Evolutionary conservation across 30 jellyfish, hydroid and myxozoan species (phyloP).

Genomic region (Aurelia coerulea): DNA sequence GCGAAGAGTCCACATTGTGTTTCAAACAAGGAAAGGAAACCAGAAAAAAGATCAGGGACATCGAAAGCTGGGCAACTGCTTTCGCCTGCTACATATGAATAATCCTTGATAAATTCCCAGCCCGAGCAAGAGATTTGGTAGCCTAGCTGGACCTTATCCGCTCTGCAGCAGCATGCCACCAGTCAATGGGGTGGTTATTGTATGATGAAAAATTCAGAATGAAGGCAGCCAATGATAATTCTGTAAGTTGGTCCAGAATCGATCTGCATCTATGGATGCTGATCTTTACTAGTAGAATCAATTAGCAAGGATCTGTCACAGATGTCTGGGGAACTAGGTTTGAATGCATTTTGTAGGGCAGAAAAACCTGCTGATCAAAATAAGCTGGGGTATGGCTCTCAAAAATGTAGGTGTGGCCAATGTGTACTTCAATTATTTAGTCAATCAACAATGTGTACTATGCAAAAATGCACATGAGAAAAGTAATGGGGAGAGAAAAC

Average conservation of each 20-base stretch:
- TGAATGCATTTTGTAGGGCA: too few species aligned
- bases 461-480: too few species aligned
- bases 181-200: too few species aligned
- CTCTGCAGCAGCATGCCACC: not conserved
- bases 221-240: constrained; percentile 22
- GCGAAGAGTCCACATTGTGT: not conserved
- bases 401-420: too few species aligned
- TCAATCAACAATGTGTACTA: too few species aligned
- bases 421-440: too few species aligned
- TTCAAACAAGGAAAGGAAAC: not conserved
- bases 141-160: constrained; percentile 14
- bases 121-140: not conserved
- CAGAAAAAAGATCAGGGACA: not conserved
- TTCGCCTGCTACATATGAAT: too few species aligned
- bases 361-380: too few species aligned
- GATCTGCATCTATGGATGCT: not conserved
- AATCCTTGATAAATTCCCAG: not conserved
- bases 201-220: not conserved
- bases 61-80: constrained; percentile 14
- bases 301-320: too few species aligned
- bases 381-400: too few species aligned
- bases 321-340: too few species aligned
- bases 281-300: not conserved
- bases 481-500: too few species aligned
- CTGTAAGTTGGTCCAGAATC: not conserved